Base-by-base conservation (phyloP, 1,140 invertebrate genomes). In the Heliothis subflexa region DNA sequence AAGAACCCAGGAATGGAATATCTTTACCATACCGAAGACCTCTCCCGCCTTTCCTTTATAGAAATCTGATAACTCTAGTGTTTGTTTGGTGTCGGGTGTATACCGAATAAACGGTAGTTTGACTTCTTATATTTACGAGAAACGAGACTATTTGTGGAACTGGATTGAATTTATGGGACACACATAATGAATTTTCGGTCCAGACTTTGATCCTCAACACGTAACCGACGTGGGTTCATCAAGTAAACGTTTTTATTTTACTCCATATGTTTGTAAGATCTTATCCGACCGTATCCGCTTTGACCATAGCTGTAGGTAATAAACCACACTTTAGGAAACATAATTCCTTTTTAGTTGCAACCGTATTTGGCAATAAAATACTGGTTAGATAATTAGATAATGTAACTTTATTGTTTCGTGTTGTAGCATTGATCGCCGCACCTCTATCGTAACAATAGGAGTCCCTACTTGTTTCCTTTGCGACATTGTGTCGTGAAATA, bases 391-490 rank as follows among this genome's bases (percentile, higher is more conserved):
- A 47, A 54, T 18, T 70, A 52, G 49, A 54, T 52, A 52, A 11
- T 70, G 33, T 28, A 52, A 52, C 47, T 70, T 25, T 28, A 70
- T 14, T 70, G 66, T 70, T 54, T 70, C 66, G 12, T 25, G 66
- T 12, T 70, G 21, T 12, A 18, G 14, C 47, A 28, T 52, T 54
- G 59, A 64, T 14, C 12, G 61, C 61, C 74, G 74, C 61, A 16
- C 74, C 74, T 28, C n/a, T 9, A 45, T 28, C 11, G 9, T 49
- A 52, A 77, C 62, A 77, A 77, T 77, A 68, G 74, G 18, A 33
- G 25, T 75, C 12, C n/a, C 10, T 50, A 66, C 7, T 14, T 50
- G 62, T 68, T 77, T 77, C 74, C 61, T 77, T 68, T 57, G 68
- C 16, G 73, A 75, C 47, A 28, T n/a, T 54, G 14, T 49, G 21